These are phyloP conservation scores for Isurus oxyrinchus DNA, from an alignment of 2,113 vertebrate genomes.

Conservation along the genomic window DNA sequence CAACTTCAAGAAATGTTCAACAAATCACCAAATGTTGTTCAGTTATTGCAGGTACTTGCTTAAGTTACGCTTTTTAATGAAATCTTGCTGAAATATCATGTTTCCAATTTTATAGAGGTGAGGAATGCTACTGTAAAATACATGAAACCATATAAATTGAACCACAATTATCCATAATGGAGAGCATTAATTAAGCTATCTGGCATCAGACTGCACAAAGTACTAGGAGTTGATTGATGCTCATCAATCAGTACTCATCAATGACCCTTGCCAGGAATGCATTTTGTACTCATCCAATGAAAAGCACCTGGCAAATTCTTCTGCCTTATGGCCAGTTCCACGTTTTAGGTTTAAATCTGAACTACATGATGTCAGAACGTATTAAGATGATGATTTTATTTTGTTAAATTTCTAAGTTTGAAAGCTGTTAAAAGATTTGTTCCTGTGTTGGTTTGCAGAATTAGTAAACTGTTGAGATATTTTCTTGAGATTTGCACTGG, in stretches of 20 bases:
- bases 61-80: conserved; percentile 29
- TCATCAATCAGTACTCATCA: neutral
- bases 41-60: conserved; percentile 78
- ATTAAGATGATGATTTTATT: neutral
- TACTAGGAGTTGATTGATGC: neutral
- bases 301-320: neutral
- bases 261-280: neutral
- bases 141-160: neutral
- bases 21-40: conserved; percentile 88
- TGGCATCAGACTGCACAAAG: neutral
- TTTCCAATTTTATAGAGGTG: neutral
- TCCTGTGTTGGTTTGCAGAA: neutral
- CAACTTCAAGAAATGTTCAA: conserved; percentile 99
- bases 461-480: neutral
- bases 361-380: too few species aligned
- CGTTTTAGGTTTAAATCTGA: neutral
- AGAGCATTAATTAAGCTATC: neutral
- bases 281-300: neutral
- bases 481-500: neutral
- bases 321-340: neutral
- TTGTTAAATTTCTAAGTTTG: neutral
- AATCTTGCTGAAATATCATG: neutral
- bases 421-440: neutral
- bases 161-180: neutral
- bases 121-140: neutral